Base-by-base conservation (phyloP, 2,797 vertebrate genomes). In the Tapirus indicus region DNA sequence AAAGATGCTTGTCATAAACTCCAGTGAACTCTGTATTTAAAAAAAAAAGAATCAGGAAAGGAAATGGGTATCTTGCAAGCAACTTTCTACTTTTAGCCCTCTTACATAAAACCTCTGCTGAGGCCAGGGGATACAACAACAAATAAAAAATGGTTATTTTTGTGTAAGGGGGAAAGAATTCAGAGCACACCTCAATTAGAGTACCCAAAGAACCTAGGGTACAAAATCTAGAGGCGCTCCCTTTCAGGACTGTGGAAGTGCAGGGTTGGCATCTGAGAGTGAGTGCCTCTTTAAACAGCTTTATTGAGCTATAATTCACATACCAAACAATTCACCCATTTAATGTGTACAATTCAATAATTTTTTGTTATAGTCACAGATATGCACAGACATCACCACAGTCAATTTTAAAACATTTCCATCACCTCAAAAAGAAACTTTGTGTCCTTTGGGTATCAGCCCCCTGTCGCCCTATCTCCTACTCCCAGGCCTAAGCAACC, bases 1-100 rank as follows among this genome's bases (percentile, higher is more conserved):
- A 44, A 94, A 94, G 41, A 72, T 91, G 38, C 18, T 74, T 89
- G 77, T 88, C 60, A 54, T 92, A 94, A 94, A 92, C 47, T 49
- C 44, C 82, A 60, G 23, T 78, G 87, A 93, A 25, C 52, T 74
- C 68, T 93, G 25, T 72, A 49, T 68, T 83, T 74, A 87, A 18
- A 66, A 52, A 38, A 74, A 49, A 66, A 21, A 58, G 8, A 66
- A 29, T 64, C 47, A 71, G 25, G 16, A 87, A 96, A 92, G 58
- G 64, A 92, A 88, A 23, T 52, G 16, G 74, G n/a, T 89, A 90
- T 75, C 77, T 83, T 11, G 20, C 32, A 92, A 88, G 35, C 44
- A 92, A 44, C 47, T 86, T 84, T 91, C 79, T 83, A 49, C 71
- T 74, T 96, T 79, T 91, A 84, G 14, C 64, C 47, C n/a, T 78